Evolutionary conservation across 2,797 vertebrate species (phyloP).

Genomic region (Malurus splendens): DNA sequence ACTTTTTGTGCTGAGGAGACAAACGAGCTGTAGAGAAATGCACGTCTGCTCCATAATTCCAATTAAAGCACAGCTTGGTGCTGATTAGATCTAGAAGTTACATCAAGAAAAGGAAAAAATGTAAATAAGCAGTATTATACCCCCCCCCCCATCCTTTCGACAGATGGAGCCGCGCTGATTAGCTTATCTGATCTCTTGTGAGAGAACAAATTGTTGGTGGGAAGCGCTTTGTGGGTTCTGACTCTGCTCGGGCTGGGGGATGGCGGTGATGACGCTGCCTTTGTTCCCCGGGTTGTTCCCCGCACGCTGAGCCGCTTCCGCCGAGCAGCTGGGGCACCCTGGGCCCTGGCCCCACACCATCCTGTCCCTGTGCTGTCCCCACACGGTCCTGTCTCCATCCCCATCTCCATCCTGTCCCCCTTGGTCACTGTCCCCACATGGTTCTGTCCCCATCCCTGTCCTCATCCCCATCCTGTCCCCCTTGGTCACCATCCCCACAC

Average conservation of each 20-base stretch:
- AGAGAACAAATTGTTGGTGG: conserved; percentile 6
- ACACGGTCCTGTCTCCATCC: too few relatives aligned
- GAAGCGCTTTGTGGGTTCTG: neutral
- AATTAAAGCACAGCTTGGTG: conserved; percentile 25
- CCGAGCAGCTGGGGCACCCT: neutral
- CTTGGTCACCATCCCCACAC: neutral
- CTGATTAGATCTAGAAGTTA: conserved; percentile 16
- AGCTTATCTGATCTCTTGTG: neutral
- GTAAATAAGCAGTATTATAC: neutral
- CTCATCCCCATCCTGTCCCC: neutral
- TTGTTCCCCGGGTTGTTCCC: neutral
- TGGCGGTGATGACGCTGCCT: neutral
- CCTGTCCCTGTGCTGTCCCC: neutral
- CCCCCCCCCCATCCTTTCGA: neutral
- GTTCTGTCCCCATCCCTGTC: neutral
- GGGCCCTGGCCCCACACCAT: neutral
- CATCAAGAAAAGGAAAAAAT: conserved; percentile 9
- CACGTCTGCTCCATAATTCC: neutral
- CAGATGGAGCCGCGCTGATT: neutral
- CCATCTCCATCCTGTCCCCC: too few relatives aligned
- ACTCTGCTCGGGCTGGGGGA: neutral
- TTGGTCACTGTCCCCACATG: too few relatives aligned
- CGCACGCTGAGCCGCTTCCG: accelerated
- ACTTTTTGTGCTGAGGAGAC: neutral
- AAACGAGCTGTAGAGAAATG: neutral